Evolutionary conservation across 2,888 invertebrate species (phyloP).

Genomic region (Ochlodes sylvanus): DNA sequence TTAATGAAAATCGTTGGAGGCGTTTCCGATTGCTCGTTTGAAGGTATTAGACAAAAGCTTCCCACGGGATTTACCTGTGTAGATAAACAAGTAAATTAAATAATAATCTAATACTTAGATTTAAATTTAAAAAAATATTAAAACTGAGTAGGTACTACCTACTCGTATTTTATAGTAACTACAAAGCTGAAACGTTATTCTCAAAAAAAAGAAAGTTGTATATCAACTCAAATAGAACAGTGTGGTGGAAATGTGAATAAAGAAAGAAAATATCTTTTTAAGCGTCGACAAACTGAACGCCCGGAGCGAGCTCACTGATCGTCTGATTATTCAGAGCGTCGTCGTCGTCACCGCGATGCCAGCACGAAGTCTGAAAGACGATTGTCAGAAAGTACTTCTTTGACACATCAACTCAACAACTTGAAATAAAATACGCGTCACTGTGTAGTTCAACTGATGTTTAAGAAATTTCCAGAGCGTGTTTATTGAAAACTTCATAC

Average conservation of each 20-base stretch:
- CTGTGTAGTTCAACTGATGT: background rate
- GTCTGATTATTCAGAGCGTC: conserved; percentile 11
- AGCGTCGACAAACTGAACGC: conserved; percentile 11
- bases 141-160: too few relatives aligned
- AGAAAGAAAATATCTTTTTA: conserved; percentile 13
- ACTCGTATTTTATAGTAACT: too few relatives aligned
- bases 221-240: conserved; percentile 9
- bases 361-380: conserved; percentile 4
- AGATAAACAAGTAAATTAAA: too few relatives aligned
- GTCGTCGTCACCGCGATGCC: background rate
- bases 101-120: too few relatives aligned
- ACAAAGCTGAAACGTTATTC: conserved; percentile 4
- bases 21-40: too few relatives aligned
- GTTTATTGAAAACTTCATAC: background rate
- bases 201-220: conserved; percentile 14
- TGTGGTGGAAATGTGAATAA: conserved; percentile 12
- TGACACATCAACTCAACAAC: background rate
- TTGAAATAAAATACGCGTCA: conserved; percentile 3
- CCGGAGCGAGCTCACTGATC: conserved; percentile 6
- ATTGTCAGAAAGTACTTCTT: conserved; percentile 5
- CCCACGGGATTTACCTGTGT: too few relatives aligned
- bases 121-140: too few relatives aligned
- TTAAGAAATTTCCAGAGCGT: background rate
- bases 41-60: too few relatives aligned
- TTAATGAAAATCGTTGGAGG: too few relatives aligned